Evolutionary conservation across 1,140 invertebrate species (phyloP), one percentile per base, ranked within the genome.

Genomic region (Hyles vespertilio): DNA sequence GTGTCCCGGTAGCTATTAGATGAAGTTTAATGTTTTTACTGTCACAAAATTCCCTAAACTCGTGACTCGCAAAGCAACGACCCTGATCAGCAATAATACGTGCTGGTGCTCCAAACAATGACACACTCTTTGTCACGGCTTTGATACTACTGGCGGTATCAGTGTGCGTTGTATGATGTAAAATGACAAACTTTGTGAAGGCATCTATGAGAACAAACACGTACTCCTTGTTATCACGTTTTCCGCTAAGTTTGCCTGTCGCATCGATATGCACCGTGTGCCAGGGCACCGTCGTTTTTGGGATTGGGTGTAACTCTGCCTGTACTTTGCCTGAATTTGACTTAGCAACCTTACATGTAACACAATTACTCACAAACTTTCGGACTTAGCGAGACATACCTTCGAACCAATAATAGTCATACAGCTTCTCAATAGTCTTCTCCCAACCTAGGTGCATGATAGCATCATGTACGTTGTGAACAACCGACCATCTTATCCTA

Each of bases 391-490:
- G 51, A 4, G 57, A 60, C 64, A 72, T 67, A n/a, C 58, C 32
- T 4, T 43, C 32, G 49, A 75, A 72, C 71, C 72, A 77, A 52
- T 69, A 74, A 32, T 47, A 40, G 3, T 66, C 45, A 36, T 58
- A 71, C 1, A 68, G 4, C 9, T 77, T 77, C 9, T 71, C 68
- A 1, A 77, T 49, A 0, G 74, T 77, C 54, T 77, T 77, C 8
- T 72, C 68, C 59, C 60, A 73, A 0, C 72, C 75, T 3, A 73
- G 32, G 59, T 78, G 75, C 5, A 62, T 56, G n/a, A 72, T 33
- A 1, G 40, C 46, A n/a, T 78, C 72, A 54, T 83, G 85, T 5
- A 76, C 58, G 51, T 70, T 63, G 36, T 81, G 76, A 50, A 88
- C 72, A 5, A 85, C 53, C 1, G 72, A 58, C 61, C 58, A 79